Evolutionary conservation across 2,113 vertebrate species (phyloP).

Genomic region (Alethe castanea): DNA sequence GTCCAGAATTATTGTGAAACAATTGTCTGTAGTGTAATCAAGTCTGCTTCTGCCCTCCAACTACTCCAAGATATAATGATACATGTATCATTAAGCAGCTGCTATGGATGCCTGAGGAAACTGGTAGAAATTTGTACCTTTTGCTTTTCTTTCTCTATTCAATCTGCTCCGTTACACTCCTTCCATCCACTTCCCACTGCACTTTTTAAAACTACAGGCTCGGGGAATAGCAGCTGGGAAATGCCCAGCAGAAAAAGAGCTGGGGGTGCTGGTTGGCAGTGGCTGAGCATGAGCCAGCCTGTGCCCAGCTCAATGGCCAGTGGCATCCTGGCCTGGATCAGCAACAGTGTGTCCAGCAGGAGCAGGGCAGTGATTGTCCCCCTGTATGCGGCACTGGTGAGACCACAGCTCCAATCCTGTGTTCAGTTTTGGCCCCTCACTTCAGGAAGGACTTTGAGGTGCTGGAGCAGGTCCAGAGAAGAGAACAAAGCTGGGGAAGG

Average conservation of each 20-base stretch:
- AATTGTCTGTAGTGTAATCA: slow-evolving; percentile 90
- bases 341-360: not conserved
- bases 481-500: not conserved
- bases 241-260: not conserved
- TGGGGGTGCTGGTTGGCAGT: accelerated
- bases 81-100: slow-evolving; percentile 89
- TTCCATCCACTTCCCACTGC: slow-evolving; percentile 44
- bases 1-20: slow-evolving; percentile 85
- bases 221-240: not conserved
- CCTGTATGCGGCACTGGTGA: not conserved
- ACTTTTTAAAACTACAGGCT: slow-evolving; percentile 35
- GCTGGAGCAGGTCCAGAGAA: accelerated
- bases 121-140: slow-evolving; percentile 80
- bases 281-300: accelerated
- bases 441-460: not conserved
- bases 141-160: slow-evolving; percentile 76
- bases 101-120: slow-evolving; percentile 83
- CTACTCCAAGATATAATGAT: slow-evolving; percentile 86
- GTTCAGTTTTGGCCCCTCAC: not conserved
- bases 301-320: not conserved
- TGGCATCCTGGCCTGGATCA: not conserved
- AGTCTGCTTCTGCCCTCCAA: slow-evolving; percentile 86
- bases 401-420: accelerated
- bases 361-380: accelerated
- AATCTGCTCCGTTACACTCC: slow-evolving; percentile 59